Conservation (phyloP, 2,113 vertebrate genomes). For the Alouatta palliata region DNA sequence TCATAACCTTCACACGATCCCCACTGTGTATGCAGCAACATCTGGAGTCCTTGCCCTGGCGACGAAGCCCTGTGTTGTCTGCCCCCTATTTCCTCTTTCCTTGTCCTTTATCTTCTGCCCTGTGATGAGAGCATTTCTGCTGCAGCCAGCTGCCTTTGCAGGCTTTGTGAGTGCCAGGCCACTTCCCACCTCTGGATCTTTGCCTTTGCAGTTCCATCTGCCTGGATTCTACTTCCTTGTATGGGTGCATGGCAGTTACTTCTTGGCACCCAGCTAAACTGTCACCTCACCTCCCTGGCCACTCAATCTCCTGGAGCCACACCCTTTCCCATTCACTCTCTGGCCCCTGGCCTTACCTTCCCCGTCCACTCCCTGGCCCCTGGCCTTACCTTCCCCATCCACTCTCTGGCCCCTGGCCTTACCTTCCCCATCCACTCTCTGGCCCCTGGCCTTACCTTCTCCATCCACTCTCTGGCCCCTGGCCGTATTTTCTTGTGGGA, state of each 20-base stretch:
- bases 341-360: neutral
- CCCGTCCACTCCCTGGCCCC: no score
- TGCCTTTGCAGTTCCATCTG: neutral
- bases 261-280: neutral
- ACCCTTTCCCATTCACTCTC: neutral
- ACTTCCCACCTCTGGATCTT: accelerated
- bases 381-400: neutral
- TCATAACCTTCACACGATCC: neutral
- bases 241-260: accelerated
- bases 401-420: neutral
- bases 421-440: no score
- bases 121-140: no score
- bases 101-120: neutral
- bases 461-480: neutral
- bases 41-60: neutral
- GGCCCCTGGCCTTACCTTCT: no score
- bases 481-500: neutral
- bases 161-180: neutral
- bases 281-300: neutral
- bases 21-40: neutral
- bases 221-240: neutral
- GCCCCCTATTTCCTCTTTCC: neutral
- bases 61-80: neutral
- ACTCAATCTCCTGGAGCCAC: accelerated
- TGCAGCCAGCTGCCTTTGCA: accelerated